phyloP scores from a whole-genome alignment of 1,140 invertebrate genomes.

The Eumeta japonica region DNA sequence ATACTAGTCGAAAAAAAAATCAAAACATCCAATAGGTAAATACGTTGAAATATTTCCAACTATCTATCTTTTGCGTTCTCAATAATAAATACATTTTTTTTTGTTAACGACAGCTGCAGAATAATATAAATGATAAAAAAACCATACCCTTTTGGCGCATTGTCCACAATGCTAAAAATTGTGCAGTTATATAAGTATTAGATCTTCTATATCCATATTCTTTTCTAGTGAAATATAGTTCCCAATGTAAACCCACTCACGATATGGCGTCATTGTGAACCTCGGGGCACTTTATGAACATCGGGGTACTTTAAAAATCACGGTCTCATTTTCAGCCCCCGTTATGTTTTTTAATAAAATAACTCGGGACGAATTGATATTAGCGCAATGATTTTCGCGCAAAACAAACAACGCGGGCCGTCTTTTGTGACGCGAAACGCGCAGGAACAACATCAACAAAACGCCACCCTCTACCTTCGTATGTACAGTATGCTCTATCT shows the following conservation, averaged over 20 bases:
- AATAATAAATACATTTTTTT: not conserved
- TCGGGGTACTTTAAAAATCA: too few species aligned
- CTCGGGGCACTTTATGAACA: too few species aligned
- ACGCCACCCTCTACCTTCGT: conserved; percentile 29
- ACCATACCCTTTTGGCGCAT: too few species aligned
- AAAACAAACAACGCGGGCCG: conserved; percentile 45
- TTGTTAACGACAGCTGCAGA: conserved; percentile 9
- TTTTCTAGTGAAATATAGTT: not conserved
- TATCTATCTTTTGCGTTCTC: too few species aligned
- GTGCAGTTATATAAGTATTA: conserved; percentile 6
- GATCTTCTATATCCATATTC: conserved; percentile 12
- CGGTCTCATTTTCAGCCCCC: conserved; percentile 12
- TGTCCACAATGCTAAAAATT: too few species aligned
- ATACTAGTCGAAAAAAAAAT: not conserved
- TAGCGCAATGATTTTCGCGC: conserved; percentile 46
- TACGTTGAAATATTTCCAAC: too few species aligned
- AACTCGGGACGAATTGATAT: conserved; percentile 46
- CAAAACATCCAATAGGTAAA: too few species aligned
- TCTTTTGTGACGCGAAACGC: conserved; percentile 43
- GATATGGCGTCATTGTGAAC: not conserved
- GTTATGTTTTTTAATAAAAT: conserved; percentile 50
- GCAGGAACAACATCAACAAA: conserved; percentile 50
- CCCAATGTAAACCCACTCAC: not conserved
- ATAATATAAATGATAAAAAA: conserved; percentile 9
- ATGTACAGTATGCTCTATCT: conserved; percentile 31